phyloP scores from a whole-genome alignment of 2,113 vertebrate genomes.

The Nyctibius bracteatus region DNA sequence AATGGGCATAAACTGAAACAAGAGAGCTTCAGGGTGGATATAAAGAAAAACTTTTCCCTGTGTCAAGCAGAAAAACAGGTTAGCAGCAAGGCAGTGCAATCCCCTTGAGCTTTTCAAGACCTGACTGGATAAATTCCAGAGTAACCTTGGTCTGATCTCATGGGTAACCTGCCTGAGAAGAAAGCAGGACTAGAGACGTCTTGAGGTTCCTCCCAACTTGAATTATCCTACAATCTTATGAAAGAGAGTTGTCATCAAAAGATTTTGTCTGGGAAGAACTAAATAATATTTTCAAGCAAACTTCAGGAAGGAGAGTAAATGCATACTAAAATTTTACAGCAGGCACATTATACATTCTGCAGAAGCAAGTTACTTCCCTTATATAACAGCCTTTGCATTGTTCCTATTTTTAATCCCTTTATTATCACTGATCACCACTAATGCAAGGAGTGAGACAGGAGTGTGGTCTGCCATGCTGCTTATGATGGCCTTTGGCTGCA shows the following conservation, averaged over 20 bases:
- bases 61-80: neutral
- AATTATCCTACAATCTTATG: neutral
- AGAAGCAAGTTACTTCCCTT: neutral
- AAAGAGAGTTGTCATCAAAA: neutral
- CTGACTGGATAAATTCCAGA: neutral
- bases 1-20: neutral
- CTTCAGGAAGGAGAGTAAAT: neutral
- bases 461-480: neutral
- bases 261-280: neutral
- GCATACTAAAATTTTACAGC: neutral
- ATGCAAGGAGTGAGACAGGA: neutral
- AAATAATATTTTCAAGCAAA: neutral
- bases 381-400: neutral
- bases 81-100: neutral
- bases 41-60: neutral
- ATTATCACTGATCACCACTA: neutral
- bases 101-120: neutral
- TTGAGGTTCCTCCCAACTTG: neutral
- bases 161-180: neutral
- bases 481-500: neutral
- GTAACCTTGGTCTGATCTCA: neutral
- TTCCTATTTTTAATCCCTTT: neutral
- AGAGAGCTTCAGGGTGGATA: neutral
- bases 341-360: neutral
- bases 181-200: neutral